Evolutionary conservation across 2,797 vertebrate genomes (phyloP), one percentile per base, ranked within the genome.

Genomic region (Gadopsis marmoratus): DNA sequence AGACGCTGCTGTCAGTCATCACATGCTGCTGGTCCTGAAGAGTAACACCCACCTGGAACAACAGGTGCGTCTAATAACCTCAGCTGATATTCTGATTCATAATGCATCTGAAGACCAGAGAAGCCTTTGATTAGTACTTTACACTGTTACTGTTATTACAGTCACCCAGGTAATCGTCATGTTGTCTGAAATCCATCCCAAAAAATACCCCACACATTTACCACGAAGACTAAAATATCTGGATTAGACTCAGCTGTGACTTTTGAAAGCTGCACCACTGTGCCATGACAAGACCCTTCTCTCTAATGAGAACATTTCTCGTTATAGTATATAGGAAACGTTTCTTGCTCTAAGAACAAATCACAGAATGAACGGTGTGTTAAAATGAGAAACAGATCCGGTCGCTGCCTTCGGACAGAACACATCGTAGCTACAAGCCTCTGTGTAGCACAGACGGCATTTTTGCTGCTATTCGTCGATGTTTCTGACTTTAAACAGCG

Each of bases 1-100:
- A 80, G 94, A 95, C 9, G 53, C 86, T 0, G 95, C 96, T 56
- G 88, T 97, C 72, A 94, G 84, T 72, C 95, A 95, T 60, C 97
- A 97, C 85, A 95, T 97, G 93, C 94, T 97, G 64, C 95, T 97
- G 73, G 95, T 98, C 79, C 92, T 97, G 88, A 95, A 95, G 82
- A 97, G 94, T 90, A 98, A 96, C 79, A 83, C 88, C 60, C 92
- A 58, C 33, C 16, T 98, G 79, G 96, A 97, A 82, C 94, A 96
- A 82, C 95, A 96, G 95, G 97, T 97, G 91, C 17, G 19, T 31
- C 3, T 11, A 2, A 47, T 26, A 19, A 41, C 29, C 35, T 54
- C 35, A 39, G 9, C 39, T 29, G 3, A 21, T 5, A 7, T n/a
- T 45, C n/a, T 41, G 35, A 29, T 9, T 39, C 37, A 39, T 39